Evolutionary conservation across 37 sponge, comb jelly and placozoan species (phyloP), one percentile per base, ranked within the genome.

Genomic region (Beroe ovata): DNA sequence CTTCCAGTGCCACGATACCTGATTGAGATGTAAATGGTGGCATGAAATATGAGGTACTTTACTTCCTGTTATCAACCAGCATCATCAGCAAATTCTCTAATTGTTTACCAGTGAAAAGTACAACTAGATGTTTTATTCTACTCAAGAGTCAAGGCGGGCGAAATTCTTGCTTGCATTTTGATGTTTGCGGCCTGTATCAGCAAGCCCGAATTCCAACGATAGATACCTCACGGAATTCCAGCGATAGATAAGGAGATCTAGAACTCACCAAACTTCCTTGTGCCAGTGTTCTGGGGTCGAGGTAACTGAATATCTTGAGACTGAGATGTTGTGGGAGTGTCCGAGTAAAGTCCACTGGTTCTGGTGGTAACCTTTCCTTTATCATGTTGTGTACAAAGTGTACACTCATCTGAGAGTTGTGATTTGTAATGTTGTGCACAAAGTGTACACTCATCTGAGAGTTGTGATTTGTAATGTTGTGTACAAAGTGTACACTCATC

Each of bases 351-450:
- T 77, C 84, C 8, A 1, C 28, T 40, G 84, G 84, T 77, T 39
- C 54, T 0, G 3, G 47, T 2, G 84, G 84, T 2, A 77, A 23
- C 38, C 4, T 38, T 42, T 77, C 84, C 38, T 77, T 77, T 38
- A 77, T 77, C 84, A 77, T 77, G 84, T 77, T 77, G 84, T 77
- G 84, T n/a, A 77, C 84, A 19, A 77, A 77, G 47, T 77, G 84
- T 26, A 77, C 47, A 41, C 84, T 77, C 84, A 77, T 77, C 84
- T 77, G 84, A 26, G 54, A 23, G 28, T 21, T 20, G 84, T 6
- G 54, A 47, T 47, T 47, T 6, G n/a, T n/a, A n/a, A 77, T 77
- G 84, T 77, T 77, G 84, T 77, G 84, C 21, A 77, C 84, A 19
- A 77, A 77, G 47, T 77, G 84, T 26, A 77, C 47, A 41, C 84